Evolutionary conservation across 2,113 vertebrate genomes (phyloP).

Genomic region (Rhea americana): DNA sequence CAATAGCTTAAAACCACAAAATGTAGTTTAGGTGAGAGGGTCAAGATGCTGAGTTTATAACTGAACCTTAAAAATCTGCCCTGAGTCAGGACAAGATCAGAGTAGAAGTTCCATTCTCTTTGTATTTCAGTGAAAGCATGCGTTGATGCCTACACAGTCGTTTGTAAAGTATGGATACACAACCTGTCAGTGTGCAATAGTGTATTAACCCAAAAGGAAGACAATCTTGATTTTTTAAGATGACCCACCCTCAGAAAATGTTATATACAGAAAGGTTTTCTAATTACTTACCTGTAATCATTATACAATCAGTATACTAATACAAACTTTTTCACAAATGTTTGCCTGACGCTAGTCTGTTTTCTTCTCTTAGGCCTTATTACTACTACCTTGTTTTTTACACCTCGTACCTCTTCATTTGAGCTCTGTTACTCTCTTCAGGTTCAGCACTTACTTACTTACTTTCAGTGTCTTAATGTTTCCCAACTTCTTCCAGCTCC

Average conservation of each 20-base stretch:
- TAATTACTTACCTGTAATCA: conserved; percentile 49
- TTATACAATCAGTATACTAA: conserved; percentile 20
- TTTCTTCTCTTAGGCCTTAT: not conserved
- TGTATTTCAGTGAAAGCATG: not conserved
- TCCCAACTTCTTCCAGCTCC: not conserved
- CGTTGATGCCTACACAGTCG: not conserved
- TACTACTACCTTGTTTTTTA: not conserved
- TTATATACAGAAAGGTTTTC: not conserved
- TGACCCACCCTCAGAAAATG: not conserved
- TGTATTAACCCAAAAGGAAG: not conserved
- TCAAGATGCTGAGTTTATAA: not conserved
- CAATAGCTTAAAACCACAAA: not conserved
- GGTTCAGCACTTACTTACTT: not conserved
- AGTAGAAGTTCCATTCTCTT: not conserved
- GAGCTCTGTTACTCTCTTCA: not conserved
- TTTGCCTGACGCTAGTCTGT: not conserved
- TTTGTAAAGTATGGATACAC: not conserved
- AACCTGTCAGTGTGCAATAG: not conserved
- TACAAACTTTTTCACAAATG: conserved; percentile 32
- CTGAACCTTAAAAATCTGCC: conserved; percentile 30
- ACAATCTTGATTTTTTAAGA: conserved; percentile 33
- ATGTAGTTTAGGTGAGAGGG: not conserved
- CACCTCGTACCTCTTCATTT: not conserved
- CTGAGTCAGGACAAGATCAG: not conserved
- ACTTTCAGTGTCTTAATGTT: not conserved